These are phyloP conservation scores for Sminthurinus aureus DNA, from an alignment of 2,888 invertebrate species.

Conservation along the genomic window DNA sequence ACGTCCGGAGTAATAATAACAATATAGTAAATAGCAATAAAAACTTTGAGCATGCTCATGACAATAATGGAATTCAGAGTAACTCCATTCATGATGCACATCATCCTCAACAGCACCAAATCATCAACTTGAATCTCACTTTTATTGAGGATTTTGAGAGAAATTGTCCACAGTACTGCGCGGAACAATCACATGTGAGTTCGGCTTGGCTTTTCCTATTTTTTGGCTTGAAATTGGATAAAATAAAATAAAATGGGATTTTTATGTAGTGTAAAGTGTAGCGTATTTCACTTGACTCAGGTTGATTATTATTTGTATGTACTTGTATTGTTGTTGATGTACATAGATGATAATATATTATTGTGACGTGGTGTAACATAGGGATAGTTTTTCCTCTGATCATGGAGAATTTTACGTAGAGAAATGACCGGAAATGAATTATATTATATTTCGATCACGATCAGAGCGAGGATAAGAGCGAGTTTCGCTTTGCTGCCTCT, in stretches of 20 bases:
- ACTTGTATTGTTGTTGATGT: too few relatives aligned
- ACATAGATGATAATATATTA: too few relatives aligned
- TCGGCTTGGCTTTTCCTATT: not conserved
- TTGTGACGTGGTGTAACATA: not conserved
- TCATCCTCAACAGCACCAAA: not conserved
- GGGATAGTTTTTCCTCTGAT: not conserved
- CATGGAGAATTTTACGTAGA: not conserved
- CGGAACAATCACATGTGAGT: constrained; percentile 50
- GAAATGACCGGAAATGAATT: constrained; percentile 15
- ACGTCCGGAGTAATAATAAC: not conserved
- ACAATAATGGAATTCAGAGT: not conserved
- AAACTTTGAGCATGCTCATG: not conserved
- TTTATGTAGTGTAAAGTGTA: too few relatives aligned
- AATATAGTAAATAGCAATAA: not conserved
- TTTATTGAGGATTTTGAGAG: constrained; percentile 46
- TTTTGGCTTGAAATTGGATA: not conserved
- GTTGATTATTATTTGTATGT: not conserved
- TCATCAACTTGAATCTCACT: constrained; percentile 26
- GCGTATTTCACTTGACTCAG: not conserved
- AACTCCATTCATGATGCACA: not conserved
- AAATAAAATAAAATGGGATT: too few relatives aligned
- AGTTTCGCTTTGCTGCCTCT: constrained; percentile 16
- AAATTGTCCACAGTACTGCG: constrained; percentile 47
- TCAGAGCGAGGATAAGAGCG: not conserved
- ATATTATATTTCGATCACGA: not conserved